These are phyloP conservation scores for Taenioides sp. DNA, from an alignment of 2,797 vertebrate species.

Conservation along the genomic window DNA sequence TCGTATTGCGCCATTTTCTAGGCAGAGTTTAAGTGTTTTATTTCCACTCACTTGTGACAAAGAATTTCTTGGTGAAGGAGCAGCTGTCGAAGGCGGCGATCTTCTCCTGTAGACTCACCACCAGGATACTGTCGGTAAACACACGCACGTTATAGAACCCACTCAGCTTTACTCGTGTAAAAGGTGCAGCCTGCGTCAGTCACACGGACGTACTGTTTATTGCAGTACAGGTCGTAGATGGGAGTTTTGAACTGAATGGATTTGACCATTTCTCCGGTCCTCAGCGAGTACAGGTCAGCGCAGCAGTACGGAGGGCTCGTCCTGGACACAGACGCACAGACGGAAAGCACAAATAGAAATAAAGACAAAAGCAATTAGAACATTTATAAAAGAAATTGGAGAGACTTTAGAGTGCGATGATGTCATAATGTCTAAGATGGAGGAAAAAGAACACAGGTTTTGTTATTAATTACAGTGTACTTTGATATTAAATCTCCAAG, in stretches of 20 bases:
- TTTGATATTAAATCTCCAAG: no score
- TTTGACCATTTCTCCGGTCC: constrained; percentile 96
- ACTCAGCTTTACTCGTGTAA: no score
- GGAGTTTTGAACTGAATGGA: constrained; percentile 99
- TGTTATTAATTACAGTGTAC: no score
- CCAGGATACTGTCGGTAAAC: constrained; percentile 84
- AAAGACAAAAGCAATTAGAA: neutral
- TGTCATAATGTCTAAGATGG: no score
- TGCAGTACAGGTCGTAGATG: constrained; percentile 96
- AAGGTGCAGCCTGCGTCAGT: no score
- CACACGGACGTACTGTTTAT: constrained; percentile 82
- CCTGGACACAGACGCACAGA: constrained; percentile 61
- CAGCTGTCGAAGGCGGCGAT: constrained; percentile 99
- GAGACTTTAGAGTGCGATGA: no score
- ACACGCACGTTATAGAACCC: neutral
- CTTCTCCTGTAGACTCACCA: constrained; percentile 96
- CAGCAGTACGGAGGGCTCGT: constrained; percentile 94
- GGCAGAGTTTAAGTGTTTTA: no score
- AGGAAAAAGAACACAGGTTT: no score
- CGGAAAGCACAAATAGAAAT: neutral
- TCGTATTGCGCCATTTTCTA: no score
- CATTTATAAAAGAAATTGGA: no score
- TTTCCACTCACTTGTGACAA: constrained; percentile 91
- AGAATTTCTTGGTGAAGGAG: constrained; percentile 98
- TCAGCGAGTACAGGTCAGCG: constrained; percentile 92